Percentiles rank a stretch among this genome's conserved stretches.
phyloP scores from a whole-genome alignment of 1,140 invertebrate species.

The Goniozus legneri region DNA sequence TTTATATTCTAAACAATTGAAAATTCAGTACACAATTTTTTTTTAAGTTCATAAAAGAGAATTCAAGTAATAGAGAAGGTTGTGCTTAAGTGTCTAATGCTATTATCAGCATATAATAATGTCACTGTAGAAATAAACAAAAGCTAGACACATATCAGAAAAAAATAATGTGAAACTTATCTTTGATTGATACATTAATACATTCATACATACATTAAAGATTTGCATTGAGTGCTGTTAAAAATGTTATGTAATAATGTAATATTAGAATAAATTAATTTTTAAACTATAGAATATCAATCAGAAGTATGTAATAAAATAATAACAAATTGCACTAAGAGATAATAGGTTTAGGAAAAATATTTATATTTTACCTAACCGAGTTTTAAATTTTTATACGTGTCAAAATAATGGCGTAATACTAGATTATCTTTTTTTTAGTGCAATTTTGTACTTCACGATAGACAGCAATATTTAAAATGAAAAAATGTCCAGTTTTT shows the following conservation, averaged over 20 bases:
- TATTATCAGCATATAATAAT: slow-evolving; percentile 25
- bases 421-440: too few species aligned
- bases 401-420: too few species aligned
- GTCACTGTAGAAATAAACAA: slow-evolving; percentile 21
- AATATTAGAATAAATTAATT: too few species aligned
- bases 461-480: too few species aligned
- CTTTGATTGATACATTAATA: too few species aligned
- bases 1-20: neutral
- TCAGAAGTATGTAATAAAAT: neutral
- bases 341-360: neutral
- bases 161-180: too few species aligned
- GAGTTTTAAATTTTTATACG: slow-evolving; percentile 6
- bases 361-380: slow-evolving; percentile 3
- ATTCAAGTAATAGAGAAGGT: too few species aligned
- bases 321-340: neutral
- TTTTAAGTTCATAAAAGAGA: too few species aligned
- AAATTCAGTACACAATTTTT: neutral
- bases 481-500: too few species aligned
- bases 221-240: slow-evolving; percentile 16
- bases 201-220: slow-evolving; percentile 17
- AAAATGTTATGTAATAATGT: too few species aligned
- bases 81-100: slow-evolving; percentile 32
- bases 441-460: too few species aligned
- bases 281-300: slow-evolving; percentile 5
- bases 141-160: slow-evolving; percentile 39